Evolutionary conservation across 2,888 invertebrate genomes (phyloP).

Genomic region (Acanthococcus lagerstroemiae): DNA sequence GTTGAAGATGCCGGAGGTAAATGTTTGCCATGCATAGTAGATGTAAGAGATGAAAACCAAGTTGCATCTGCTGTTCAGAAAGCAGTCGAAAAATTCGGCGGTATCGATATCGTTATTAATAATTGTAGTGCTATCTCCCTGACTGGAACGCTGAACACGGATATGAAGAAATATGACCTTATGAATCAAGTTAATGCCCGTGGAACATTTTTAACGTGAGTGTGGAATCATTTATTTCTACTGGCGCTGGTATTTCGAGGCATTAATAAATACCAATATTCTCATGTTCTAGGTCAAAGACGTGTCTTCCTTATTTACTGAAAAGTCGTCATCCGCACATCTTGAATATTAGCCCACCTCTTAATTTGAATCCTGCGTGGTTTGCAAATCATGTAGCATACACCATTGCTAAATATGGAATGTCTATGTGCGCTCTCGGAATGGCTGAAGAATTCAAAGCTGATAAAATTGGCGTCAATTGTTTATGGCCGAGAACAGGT

Average conservation of each 20-base stretch:
- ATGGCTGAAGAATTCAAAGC: slow-evolving; percentile 85
- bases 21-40: slow-evolving; percentile 75
- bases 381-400: slow-evolving; percentile 86
- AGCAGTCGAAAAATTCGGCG: slow-evolving; percentile 77
- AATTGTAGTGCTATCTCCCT: slow-evolving; percentile 91
- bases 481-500: slow-evolving; percentile 92
- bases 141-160: slow-evolving; percentile 68
- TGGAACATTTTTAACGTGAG: slow-evolving; percentile 71
- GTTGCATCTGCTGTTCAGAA: slow-evolving; percentile 59
- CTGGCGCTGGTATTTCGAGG: too few relatives aligned
- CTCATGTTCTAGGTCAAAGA: slow-evolving; percentile 64
- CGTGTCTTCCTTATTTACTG: slow-evolving; percentile 74
- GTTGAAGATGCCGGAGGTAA: slow-evolving; percentile 80
- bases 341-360: slow-evolving; percentile 86
- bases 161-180: slow-evolving; percentile 92
- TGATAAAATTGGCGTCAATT: slow-evolving; percentile 81
- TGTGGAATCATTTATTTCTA: background rate
- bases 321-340: slow-evolving; percentile 87
- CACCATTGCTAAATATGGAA: slow-evolving; percentile 96
- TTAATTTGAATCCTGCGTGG: slow-evolving; percentile 82
- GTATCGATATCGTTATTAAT: slow-evolving; percentile 88
- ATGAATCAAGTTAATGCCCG: slow-evolving; percentile 91
- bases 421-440: slow-evolving; percentile 96
- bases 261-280: too few relatives aligned
- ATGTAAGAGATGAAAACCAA: slow-evolving; percentile 72